Evolutionary conservation across 2,113 vertebrate species (phyloP).

Genomic region (Ibidorhyncha struthersii): DNA sequence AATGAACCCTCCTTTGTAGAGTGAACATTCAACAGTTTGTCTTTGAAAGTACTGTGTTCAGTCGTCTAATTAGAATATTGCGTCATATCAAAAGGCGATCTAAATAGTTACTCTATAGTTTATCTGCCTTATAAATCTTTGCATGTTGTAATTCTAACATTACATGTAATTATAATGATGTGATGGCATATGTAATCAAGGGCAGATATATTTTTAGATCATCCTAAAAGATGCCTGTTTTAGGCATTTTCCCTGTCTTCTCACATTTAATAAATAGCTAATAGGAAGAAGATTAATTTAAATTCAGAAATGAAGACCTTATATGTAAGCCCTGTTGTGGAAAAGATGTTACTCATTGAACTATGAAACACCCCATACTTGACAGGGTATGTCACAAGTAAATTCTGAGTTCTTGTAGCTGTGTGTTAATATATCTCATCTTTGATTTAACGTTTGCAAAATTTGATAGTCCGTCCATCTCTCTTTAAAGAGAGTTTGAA

Average conservation of each 20-base stretch:
- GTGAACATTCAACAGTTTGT: not conserved
- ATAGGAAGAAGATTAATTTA: not conserved
- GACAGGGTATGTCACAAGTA: not conserved
- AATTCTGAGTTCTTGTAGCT: not conserved
- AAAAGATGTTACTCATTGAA: not conserved
- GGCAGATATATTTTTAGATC: not conserved
- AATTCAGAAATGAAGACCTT: not conserved
- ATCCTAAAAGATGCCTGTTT: not conserved
- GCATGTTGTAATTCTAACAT: not conserved
- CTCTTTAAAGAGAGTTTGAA: not conserved
- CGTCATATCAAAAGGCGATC: not conserved
- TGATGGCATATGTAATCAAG: not conserved
- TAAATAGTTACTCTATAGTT: not conserved
- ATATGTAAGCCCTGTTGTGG: not conserved
- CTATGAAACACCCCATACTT: not conserved
- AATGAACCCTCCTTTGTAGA: not conserved
- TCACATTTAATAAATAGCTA: not conserved
- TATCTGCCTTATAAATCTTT: conserved; percentile 9
- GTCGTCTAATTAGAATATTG: not conserved
- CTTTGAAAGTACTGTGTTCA: not conserved
- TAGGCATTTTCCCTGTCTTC: not conserved
- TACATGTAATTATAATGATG: not conserved
- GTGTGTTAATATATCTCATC: not conserved
- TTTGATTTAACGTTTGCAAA: not conserved
- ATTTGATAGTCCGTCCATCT: not conserved